phyloP scores from a whole-genome alignment of 2,888 invertebrate species.

The Eupeodes latifasciatus region DNA sequence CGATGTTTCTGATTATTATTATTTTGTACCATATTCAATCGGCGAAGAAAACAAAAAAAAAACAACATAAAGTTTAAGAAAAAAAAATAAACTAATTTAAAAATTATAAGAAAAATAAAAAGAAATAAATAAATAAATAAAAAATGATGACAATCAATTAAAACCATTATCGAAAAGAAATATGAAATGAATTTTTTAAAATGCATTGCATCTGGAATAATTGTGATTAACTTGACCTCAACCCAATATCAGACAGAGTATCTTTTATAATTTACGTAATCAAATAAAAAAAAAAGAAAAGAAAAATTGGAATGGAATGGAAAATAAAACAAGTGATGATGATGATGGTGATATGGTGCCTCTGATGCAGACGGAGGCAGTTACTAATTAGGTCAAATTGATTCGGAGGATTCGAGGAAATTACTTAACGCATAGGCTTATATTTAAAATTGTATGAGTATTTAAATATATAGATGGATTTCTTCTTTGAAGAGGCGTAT shows the following conservation, averaged over 20 bases:
- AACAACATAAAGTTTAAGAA: background rate
- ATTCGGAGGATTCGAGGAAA: too few species aligned
- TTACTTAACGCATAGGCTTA: too few species aligned
- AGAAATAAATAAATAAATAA: background rate
- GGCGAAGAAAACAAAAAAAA: background rate
- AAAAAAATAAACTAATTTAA: background rate
- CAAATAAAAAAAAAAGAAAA: background rate
- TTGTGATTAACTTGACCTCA: constrained; percentile 67
- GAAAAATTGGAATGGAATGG: too few species aligned
- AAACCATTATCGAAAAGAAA: constrained; percentile 52
- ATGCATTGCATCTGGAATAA: constrained; percentile 18
- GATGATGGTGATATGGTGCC: too few species aligned
- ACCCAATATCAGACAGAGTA: constrained; percentile 35
- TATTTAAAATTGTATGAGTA: too few species aligned
- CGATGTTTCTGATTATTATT: background rate
- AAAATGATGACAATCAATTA: constrained; percentile 62
- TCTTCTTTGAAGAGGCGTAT: background rate
- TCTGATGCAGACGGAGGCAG: too few species aligned
- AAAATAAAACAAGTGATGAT: too few species aligned
- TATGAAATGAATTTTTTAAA: constrained; percentile 32
- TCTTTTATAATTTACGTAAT: background rate
- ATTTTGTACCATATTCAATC: background rate
- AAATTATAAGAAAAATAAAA: background rate
- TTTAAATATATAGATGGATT: background rate
- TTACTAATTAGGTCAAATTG: too few species aligned